These are phyloP conservation scores for Ageneiosus marmoratus DNA, from an alignment of 2,113 vertebrate genomes.

Conservation along the genomic window DNA sequence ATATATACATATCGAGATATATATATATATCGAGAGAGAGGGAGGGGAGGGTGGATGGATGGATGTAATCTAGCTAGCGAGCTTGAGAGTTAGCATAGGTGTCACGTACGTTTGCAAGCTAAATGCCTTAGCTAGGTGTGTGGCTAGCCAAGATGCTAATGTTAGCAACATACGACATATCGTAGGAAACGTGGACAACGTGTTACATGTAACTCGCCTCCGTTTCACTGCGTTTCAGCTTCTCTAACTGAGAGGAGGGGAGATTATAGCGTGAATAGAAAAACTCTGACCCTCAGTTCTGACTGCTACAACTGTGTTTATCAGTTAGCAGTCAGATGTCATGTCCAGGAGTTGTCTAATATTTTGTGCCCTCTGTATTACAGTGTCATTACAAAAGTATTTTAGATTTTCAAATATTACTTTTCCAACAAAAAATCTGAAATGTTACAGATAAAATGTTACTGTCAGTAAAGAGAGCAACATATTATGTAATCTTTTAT, in stretches of 20 bases:
- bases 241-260: not conserved
- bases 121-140: constrained; percentile 19
- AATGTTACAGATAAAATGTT: not conserved
- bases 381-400: not conserved
- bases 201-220: not conserved
- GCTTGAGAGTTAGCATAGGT: constrained; percentile 22
- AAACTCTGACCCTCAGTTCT: too few species aligned
- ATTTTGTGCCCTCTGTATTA: not conserved
- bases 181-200: not conserved
- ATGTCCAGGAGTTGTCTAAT: too few species aligned
- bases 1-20: not conserved
- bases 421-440: too few species aligned
- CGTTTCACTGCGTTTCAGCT: not conserved
- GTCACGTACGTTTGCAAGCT: constrained; percentile 20
- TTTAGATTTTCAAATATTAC: not conserved
- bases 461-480: not conserved
- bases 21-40: not conserved
- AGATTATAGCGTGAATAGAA: too few species aligned
- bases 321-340: too few species aligned
- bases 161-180: not conserved
- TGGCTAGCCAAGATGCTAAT: constrained; percentile 23
- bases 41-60: not conserved
- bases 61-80: not conserved
- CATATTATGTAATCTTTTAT: too few species aligned
- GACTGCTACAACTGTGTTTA: too few species aligned